These are phyloP conservation scores for Chamaetylas fuelleborni DNA, from an alignment of 2,113 vertebrate species.

Conservation along the genomic window DNA sequence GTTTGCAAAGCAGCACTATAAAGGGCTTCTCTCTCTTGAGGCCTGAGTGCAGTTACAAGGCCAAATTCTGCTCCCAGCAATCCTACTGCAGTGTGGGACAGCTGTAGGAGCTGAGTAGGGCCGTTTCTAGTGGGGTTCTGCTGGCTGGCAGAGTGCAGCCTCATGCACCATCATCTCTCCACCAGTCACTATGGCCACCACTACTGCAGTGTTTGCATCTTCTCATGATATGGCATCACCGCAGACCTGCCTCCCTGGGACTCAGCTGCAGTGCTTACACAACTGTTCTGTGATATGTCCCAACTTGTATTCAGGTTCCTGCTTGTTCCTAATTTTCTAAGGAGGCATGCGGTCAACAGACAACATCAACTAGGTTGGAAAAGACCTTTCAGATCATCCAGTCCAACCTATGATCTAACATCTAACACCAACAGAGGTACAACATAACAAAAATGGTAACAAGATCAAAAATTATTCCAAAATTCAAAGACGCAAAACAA, in stretches of 20 bases:
- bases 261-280: not conserved
- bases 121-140: not conserved
- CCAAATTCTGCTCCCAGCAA: not conserved
- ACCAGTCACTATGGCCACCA: fast-evolving
- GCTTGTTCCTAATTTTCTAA: not conserved
- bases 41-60: not conserved
- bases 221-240: not conserved
- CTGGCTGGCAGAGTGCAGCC: not conserved
- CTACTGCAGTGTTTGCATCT: not conserved
- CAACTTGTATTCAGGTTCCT: not conserved
- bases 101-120: not conserved
- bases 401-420: not conserved
- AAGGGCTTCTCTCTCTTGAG: not conserved
- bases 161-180: not conserved
- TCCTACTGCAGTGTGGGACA: no score
- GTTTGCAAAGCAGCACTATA: not conserved
- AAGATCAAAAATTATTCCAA: not conserved
- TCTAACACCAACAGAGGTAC: not conserved
- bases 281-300: not conserved
- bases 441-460: not conserved
- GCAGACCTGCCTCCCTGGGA: not conserved
- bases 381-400: not conserved
- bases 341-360: not conserved
- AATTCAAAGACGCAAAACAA: not conserved
- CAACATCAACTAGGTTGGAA: not conserved